A percentile compares a stretch with the other conserved stretches of the same genome.
These are phyloP conservation scores for Paralichthys olivaceus DNA, from an alignment of 2,113 vertebrate species.

Conservation along the genomic window DNA sequence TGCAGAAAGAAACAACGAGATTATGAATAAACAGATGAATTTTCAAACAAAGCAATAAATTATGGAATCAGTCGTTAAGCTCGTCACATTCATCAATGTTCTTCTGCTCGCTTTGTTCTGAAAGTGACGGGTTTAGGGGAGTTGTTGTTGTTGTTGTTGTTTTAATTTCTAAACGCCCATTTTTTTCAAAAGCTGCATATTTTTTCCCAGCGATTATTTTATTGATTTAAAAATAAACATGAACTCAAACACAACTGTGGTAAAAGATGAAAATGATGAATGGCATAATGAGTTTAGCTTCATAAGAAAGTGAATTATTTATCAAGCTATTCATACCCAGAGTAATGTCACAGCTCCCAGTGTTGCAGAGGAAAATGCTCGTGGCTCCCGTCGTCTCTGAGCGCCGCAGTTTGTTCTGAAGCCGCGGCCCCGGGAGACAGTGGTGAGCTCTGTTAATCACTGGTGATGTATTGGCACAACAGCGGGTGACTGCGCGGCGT, in stretches of 20 bases:
- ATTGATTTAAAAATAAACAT: conserved; percentile 4
- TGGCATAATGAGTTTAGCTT: neutral
- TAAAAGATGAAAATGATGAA: conserved; percentile 3
- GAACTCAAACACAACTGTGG: neutral
- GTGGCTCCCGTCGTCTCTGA: neutral
- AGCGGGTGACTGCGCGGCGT: conserved; percentile 4
- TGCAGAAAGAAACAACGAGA: conserved; percentile 14
- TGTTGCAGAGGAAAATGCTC: no score
- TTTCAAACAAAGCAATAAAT: conserved; percentile 35
- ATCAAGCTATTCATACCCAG: neutral
- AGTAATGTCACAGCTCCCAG: neutral
- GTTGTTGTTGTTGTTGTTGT: no score
- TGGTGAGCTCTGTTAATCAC: conserved; percentile 20
- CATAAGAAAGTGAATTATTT: neutral
- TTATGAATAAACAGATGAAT: neutral
- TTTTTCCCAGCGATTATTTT: neutral
- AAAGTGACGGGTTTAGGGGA: neutral
- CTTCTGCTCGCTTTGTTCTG: neutral
- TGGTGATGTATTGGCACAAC: conserved; percentile 7
- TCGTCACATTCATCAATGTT: neutral
- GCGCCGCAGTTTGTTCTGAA: neutral
- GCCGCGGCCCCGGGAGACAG: neutral
- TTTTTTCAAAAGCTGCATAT: neutral
- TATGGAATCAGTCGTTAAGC: neutral
- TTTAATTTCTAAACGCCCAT: neutral